Conservation (phyloP, 2,113 vertebrate species). For the Saccopteryx leptura region DNA sequence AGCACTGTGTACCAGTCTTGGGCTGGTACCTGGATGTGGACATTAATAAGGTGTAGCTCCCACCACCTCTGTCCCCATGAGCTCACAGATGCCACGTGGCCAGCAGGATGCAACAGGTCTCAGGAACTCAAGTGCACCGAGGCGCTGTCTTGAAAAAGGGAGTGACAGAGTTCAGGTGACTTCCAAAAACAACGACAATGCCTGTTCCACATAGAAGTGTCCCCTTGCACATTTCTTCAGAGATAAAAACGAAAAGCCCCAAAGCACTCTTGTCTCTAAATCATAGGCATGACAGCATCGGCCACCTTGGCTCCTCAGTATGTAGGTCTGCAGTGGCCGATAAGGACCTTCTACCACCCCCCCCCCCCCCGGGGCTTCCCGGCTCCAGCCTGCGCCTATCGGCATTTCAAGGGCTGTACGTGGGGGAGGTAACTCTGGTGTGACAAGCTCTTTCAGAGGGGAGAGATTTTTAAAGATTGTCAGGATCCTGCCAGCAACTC, state of each 20-base stretch:
- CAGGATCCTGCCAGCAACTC: conserved; percentile 66
- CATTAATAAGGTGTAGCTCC: neutral
- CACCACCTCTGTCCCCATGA: fast-evolving
- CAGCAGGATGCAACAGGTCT: neutral
- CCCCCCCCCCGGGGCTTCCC: conserved; percentile 69
- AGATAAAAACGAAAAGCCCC: neutral
- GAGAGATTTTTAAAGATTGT: conserved; percentile 75
- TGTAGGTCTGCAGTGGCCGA: fast-evolving
- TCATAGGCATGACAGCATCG: fast-evolving
- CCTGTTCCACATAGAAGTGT: fast-evolving
- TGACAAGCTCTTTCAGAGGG: conserved; percentile 73
- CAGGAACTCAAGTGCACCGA: too few species aligned
- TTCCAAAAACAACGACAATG: neutral
- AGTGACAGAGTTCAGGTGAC: neutral
- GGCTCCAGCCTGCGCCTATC: neutral
- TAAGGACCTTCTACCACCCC: fast-evolving
- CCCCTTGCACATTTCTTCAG: neutral
- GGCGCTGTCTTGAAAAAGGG: neutral
- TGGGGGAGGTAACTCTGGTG: conserved; percentile 53
- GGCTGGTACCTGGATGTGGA: too few species aligned
- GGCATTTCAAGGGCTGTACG: conserved; percentile 14
- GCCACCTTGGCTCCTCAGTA: fast-evolving
- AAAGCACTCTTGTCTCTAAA: neutral
- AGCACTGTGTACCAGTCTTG: neutral
- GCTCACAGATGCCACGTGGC: fast-evolving